Conservation (phyloP, 2,113 vertebrate genomes). For the Caracal caracal region DNA sequence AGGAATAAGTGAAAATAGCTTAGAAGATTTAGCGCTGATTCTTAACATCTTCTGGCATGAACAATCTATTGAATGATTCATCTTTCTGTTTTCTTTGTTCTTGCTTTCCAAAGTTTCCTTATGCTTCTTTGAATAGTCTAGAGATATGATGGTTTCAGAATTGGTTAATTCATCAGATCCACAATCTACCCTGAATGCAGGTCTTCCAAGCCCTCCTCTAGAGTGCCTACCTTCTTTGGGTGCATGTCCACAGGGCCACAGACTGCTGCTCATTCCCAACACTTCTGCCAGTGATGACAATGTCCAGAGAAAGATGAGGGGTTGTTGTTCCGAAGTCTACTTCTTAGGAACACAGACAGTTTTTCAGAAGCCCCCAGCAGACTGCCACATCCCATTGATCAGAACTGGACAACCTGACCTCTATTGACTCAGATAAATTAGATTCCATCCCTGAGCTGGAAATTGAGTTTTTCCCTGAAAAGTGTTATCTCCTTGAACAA, state of each 20-base stretch:
- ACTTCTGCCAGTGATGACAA: neutral
- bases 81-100: neutral
- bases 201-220: neutral
- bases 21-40: neutral
- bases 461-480: neutral
- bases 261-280: neutral
- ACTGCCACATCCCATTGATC: neutral
- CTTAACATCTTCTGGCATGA: neutral
- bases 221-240: neutral
- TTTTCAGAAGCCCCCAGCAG: neutral
- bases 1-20: neutral
- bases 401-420: neutral
- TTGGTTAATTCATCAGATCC: neutral
- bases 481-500: neutral
- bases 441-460: neutral
- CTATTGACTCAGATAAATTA: neutral
- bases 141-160: neutral
- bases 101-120: neutral
- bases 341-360: neutral
- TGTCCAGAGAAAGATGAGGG: neutral
- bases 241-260: neutral
- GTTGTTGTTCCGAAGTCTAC: neutral
- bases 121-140: neutral
- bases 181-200: neutral
- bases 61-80: neutral